phyloP scores from a whole-genome alignment of 35 echinoderm and acorn worm species.

The Ophiothrix spiculata region DNA sequence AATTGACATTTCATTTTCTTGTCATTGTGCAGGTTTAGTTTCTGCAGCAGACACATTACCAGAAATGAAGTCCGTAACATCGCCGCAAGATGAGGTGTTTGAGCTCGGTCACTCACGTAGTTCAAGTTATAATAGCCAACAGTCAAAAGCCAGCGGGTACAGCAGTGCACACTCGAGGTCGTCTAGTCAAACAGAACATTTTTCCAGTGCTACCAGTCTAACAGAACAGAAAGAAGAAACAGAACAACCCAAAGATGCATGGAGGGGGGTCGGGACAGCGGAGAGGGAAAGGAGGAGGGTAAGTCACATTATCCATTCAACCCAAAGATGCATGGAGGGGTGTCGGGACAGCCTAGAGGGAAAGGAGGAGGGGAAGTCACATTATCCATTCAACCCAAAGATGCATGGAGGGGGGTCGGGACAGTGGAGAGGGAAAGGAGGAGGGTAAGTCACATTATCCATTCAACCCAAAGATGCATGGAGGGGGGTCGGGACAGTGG shows the following conservation, averaged over 20 bases:
- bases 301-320: too few relatives aligned
- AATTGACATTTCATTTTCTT: too few relatives aligned
- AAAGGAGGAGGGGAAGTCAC: conserved; percentile 94
- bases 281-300: conserved; percentile 82
- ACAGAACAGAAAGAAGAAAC: conserved; percentile 65
- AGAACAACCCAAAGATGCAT: conserved; percentile 69
- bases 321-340: conserved; percentile 87
- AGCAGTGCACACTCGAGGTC: conserved; percentile 72
- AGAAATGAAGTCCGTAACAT: background rate
- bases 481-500: conserved; percentile 59
- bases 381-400: conserved; percentile 64
- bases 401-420: conserved; percentile 82
- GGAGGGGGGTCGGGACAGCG: conserved; percentile 67
- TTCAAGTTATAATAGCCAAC: conserved; percentile 98
- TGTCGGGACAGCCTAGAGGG: conserved; percentile 46
- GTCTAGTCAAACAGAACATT: conserved; percentile 88
- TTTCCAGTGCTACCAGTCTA: conserved; percentile 88
- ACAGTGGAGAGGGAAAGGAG: conserved; percentile 71
- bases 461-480: conserved; percentile 80
- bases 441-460: too few relatives aligned
- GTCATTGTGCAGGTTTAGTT: conserved; percentile 60
- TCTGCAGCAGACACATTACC: conserved; percentile 52
- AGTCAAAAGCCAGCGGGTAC: conserved; percentile 84
- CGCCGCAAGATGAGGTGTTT: conserved; percentile 68
- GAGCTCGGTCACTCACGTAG: conserved; percentile 84